Evolutionary conservation across 2,888 invertebrate genomes (phyloP).

Genomic region (Willowsia nigromaculata): DNA sequence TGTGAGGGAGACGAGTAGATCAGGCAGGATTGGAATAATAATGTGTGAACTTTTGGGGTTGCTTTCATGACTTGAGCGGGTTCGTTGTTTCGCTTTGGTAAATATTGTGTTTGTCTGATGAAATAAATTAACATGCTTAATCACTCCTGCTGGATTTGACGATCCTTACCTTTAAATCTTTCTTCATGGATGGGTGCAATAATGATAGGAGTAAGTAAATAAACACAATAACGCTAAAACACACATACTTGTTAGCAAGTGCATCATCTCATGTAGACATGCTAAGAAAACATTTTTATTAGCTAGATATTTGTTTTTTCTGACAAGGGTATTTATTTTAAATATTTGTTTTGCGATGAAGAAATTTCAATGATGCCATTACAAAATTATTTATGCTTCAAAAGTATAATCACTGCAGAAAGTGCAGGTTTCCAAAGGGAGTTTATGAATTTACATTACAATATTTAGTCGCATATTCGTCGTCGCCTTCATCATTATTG

Average conservation of each 20-base stretch:
- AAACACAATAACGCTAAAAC: neutral
- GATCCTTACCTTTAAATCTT: neutral
- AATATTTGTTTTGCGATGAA: neutral
- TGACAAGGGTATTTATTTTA: neutral
- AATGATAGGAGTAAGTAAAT: slow-evolving; percentile 21
- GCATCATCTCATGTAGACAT: neutral
- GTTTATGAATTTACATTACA: no score
- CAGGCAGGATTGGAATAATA: neutral
- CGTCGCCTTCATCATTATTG: neutral
- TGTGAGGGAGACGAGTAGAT: neutral
- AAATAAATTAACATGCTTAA: neutral
- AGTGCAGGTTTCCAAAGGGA: neutral
- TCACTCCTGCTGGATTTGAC: neutral
- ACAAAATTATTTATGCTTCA: slow-evolving; percentile 37
- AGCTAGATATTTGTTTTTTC: neutral
- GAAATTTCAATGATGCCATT: neutral
- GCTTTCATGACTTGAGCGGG: neutral
- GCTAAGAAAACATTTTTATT: slow-evolving; percentile 8
- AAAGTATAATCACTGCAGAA: neutral
- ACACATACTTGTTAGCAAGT: neutral
- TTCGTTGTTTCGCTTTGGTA: neutral
- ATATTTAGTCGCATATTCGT: neutral
- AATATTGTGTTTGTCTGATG: neutral
- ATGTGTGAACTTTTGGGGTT: slow-evolving; percentile 8
- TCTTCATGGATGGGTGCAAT: slow-evolving; percentile 15